Base-by-base conservation (phyloP, 2,888 invertebrate genomes). In the Morpho achilles region DNA sequence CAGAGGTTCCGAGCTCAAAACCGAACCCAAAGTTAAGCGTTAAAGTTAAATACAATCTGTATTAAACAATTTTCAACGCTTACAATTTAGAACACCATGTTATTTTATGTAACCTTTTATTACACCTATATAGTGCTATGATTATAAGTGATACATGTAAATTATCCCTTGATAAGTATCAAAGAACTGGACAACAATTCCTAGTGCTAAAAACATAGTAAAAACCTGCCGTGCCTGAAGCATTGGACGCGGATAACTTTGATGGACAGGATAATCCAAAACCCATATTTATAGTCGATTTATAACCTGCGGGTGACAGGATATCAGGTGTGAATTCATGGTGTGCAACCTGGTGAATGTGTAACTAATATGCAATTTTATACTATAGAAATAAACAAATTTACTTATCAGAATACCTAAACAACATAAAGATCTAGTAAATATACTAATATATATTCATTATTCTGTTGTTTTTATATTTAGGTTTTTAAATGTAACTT, bases 251-350 rank as follows among this genome's bases (percentile, higher is more conserved):
- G 60, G 62, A 60, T 61, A 63, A 56, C 56, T 64, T 58, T 61
- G 63, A 63, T 59, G 40, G 63, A 55, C 61, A 58, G 63, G 61
- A 65, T 65, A 65, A 65, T 60, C 56, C 54, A 54, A 32, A 63
- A 59, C 59, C 61, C 61, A 58, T 65, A 63, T 56, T 65, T 65
- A 65, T 54, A 60, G 59, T 58, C 61, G 58, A 63, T 65, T 65
- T 65, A 63, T 65, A 65, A 65, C 61, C 57, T 49, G 56, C 61
- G 63, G 63, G 63, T 63, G 63, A 63, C 63, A 63, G 59, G 50
- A 48, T 61, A 61, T 58, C 61, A 61, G 50, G 56, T 41, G 48
- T 56, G 56, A 61, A 61, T 56, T 56, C 56, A 61, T 50, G 58
- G 52, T 54, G 50, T 51, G 50, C 45, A 61, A 58, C 23, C 32